Percentiles rank a stretch among this genome's conserved stretches.
These are phyloP conservation scores for Antigone vipio DNA, from an alignment of 2,113 vertebrate species.

Conservation along the genomic window DNA sequence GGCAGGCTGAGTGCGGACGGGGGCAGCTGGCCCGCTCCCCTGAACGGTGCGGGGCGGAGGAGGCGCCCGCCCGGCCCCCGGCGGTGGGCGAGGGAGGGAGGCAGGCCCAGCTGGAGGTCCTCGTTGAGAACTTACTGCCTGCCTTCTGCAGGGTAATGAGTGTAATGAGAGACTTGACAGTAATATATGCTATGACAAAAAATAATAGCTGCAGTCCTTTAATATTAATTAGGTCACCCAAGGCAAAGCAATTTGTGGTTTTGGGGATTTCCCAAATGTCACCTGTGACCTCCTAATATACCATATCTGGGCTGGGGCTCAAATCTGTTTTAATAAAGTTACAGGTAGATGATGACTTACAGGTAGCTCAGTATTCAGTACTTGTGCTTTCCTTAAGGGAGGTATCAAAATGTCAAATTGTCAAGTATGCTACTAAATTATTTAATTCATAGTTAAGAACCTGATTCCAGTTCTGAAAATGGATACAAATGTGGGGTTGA, in stretches of 20 bases:
- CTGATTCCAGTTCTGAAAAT: not conserved
- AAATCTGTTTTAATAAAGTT: not conserved
- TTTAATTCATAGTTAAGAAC: not conserved
- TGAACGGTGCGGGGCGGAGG: not conserved
- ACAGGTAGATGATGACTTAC: not conserved
- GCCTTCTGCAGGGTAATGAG: not conserved
- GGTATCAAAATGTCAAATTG: not conserved
- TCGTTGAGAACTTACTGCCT: not conserved
- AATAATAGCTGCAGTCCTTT: not conserved
- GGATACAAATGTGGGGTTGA: accelerated
- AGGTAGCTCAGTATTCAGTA: not conserved
- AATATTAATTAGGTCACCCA: not conserved
- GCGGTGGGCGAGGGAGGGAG: not conserved
- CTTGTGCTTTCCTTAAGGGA: not conserved
- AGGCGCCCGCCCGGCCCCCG: not conserved
- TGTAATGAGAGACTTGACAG: not conserved
- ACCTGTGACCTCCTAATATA: not conserved
- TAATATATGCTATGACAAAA: not conserved
- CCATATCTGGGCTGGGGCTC: not conserved
- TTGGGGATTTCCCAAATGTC: not conserved
- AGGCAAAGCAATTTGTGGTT: not conserved
- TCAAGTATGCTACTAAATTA: not conserved
- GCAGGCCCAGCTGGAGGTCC: not conserved
- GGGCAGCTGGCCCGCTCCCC: not conserved
- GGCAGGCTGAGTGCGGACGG: not conserved